Conservation (phyloP, 1,140 invertebrate genomes). For the Eubasilissa regina region DNA sequence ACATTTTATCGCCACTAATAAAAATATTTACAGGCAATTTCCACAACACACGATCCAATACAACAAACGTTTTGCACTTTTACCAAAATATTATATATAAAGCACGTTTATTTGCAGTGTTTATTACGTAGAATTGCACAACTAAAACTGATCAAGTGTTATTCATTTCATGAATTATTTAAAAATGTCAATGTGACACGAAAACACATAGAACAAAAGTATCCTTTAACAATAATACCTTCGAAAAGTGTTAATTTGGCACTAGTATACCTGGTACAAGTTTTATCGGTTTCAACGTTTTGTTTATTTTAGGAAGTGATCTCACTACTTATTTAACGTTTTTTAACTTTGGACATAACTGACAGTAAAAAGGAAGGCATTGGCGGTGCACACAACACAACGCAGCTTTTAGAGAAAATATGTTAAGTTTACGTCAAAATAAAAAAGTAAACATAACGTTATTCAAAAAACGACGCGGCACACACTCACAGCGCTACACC, state of each 20-base stretch:
- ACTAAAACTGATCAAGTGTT: background rate
- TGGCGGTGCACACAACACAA: slow-evolving; percentile 9
- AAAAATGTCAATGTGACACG: slow-evolving; percentile 2
- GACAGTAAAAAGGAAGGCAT: background rate
- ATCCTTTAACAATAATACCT: slow-evolving; percentile 16
- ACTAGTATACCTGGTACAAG: slow-evolving; percentile 11
- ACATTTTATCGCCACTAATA: slow-evolving; percentile 32
- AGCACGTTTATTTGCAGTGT: slow-evolving; percentile 1
- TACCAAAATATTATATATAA: background rate
- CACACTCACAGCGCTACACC: background rate
- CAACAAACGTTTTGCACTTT: background rate
- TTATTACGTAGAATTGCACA: background rate
- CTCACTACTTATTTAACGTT: slow-evolving; percentile 26
- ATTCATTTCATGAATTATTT: background rate
- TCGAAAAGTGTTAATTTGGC: slow-evolving; percentile 38
- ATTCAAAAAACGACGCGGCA: background rate
- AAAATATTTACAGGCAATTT: slow-evolving; percentile 16
- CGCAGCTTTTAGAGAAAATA: slow-evolving; percentile 17
- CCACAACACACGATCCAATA: background rate
- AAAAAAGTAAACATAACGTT: slow-evolving; percentile 32
- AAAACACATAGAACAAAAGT: background rate
- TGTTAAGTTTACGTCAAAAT: slow-evolving; percentile 34
- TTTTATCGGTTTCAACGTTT: slow-evolving; percentile 34
- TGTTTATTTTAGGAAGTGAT: slow-evolving; percentile 47
- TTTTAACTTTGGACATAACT: slow-evolving; percentile 11